Evolutionary conservation across 92 coral and sea anemone species (phyloP).

Genomic region (Porites rus): DNA sequence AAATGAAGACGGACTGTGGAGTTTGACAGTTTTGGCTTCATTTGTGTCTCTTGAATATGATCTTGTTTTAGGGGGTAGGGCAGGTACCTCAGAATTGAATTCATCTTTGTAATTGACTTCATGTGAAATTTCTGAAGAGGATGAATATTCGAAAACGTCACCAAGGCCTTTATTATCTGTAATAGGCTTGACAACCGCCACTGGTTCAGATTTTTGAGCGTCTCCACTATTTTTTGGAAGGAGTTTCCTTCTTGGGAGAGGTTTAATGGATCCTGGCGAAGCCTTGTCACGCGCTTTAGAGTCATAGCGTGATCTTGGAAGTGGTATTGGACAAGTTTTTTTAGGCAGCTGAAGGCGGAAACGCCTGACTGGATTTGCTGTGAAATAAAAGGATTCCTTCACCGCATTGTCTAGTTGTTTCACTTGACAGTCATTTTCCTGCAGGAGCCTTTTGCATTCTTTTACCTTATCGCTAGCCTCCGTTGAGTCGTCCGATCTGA

Average conservation of each 20-base stretch:
- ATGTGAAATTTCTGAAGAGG: background rate
- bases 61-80: constrained; percentile 23
- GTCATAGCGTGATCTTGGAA: background rate
- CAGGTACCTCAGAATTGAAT: background rate
- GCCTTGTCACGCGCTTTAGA: background rate
- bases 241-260: background rate
- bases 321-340: constrained; percentile 11
- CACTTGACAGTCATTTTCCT: background rate
- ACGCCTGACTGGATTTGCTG: constrained; percentile 20
- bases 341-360: constrained; percentile 2
- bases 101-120: background rate
- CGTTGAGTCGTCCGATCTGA: background rate
- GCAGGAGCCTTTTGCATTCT: constrained; percentile 20
- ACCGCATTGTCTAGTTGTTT: background rate
- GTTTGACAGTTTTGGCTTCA: too few relatives aligned
- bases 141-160: background rate
- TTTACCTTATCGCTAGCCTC: background rate
- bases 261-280: background rate
- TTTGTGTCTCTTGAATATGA: background rate
- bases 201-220: background rate
- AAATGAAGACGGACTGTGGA: background rate
- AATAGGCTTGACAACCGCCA: too few relatives aligned
- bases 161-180: background rate
- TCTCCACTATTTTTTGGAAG: background rate
- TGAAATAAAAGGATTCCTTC: constrained; percentile 12